Base-by-base conservation (phyloP, 2,113 vertebrate genomes). In the Jacana jacana region DNA sequence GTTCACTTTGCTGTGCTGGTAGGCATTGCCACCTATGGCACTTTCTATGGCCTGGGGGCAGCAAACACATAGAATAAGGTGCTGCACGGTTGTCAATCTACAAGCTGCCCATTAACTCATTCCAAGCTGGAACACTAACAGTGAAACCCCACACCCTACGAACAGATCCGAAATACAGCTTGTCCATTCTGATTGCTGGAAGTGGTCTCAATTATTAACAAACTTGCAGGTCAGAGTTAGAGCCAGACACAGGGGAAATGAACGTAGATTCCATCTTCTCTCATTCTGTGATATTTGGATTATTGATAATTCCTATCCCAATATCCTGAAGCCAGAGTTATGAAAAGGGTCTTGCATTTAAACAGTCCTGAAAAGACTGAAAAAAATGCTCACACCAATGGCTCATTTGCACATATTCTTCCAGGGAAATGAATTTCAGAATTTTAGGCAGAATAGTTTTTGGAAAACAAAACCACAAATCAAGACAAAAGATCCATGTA, bases 1-100 rank as follows among this genome's bases (percentile, higher is more conserved):
- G 49, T 99, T 99, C 35, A 99, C 99, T 92, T 98, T 98, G 98
- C 97, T 99, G 96, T 99, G 99, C 89, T 99, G 98, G 88, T 99
- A 99, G n/a, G 97, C 96, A 9, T 99, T 99, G 72, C 98, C 99
- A 6, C 99, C 99, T 2, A 99, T 99, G 3, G 98, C 98, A 8
- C 98, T 96, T 96, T 99, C 99, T 33, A 99, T 98, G 18, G 99
- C 98, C 99, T 99, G 17, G 3, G 19, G 57, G 69, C 0, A 10
- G 91, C 57, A 96, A 57, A 64, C 11, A 63, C 3, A 10, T 8
- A 16, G 40, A 48, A 18, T 33, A 42, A 88, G 35, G n/a, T n/a
- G n/a, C 17, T 23, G 31, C 30, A 2, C 23, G 33, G 30, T 16
- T 39, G 25, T 5, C 57, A 44, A 1, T 7, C 54, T 33, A 8